phyloP scores from a whole-genome alignment of 2,113 vertebrate genomes.

The Phylloscopus trochiloides region DNA sequence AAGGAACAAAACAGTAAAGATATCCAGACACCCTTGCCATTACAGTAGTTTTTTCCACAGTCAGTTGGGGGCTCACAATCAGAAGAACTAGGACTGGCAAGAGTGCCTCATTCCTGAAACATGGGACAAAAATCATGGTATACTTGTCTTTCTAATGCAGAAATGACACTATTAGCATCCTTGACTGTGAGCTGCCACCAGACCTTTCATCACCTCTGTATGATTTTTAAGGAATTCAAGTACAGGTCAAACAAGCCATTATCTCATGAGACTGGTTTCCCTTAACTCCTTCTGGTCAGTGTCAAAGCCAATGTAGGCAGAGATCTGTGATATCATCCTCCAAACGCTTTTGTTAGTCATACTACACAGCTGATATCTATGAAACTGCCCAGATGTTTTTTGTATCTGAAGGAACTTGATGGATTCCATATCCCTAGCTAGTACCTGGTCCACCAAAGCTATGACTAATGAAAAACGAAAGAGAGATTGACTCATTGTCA shows the following conservation, averaged over 20 bases:
- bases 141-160: neutral
- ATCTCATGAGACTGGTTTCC: neutral
- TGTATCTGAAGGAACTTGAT: neutral
- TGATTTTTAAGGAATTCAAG: neutral
- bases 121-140: neutral
- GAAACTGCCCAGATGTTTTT: neutral
- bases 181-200: neutral
- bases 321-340: neutral
- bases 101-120: neutral
- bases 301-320: neutral
- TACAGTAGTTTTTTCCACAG: neutral
- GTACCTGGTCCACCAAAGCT: neutral
- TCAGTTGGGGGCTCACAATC: neutral
- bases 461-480: neutral
- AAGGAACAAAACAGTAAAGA: neutral
- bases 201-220: neutral
- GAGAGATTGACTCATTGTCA: neutral
- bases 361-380: neutral
- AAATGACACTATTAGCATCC: neutral
- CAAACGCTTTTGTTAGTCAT: neutral
- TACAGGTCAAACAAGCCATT: neutral
- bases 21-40: neutral
- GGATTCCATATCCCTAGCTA: neutral
- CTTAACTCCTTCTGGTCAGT: neutral
- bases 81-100: neutral